Evolutionary conservation across 2,888 invertebrate species (phyloP), one percentile per base, ranked within the genome.

Genomic region (Sabatieria punctata): DNA sequence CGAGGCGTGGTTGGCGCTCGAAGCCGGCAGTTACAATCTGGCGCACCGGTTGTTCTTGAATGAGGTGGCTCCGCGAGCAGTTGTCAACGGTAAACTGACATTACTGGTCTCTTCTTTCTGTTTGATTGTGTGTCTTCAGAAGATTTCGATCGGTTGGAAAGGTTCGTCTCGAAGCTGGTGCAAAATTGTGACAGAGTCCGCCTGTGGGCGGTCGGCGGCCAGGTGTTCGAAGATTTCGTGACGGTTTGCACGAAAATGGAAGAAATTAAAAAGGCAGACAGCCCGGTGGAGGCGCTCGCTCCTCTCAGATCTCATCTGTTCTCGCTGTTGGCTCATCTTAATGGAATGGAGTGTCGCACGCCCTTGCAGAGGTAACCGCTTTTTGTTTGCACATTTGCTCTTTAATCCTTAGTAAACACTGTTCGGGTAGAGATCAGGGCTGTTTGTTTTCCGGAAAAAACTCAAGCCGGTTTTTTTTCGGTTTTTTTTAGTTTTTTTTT

Each of bases 211-310:
- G 70, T 70, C 52, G 80, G 80, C 48, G 84, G 83, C 0, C 75
- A 77, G 55, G 76, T 83, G 27, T 71, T 79, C 36, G 71, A 78
- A 57, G 78, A 79, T 56, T 85, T 80, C 57, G 73, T 82, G 41
- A 13, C 11, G 18, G 18, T 51, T 13, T 6, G n/a, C 45, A 18
- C n/a, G 4, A 6, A 11, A 15, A 30, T 30, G 30, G 8, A 8
- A 15, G 30, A 30, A 30, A 15, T 30, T 8, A 30, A 15, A 30
- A 15, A 8, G 15, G 30, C 8, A 15, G 15, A 30, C 15, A 8
- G 30, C 30, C 8, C 30, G 30, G 8, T 30, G 8, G 30, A 8
- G 15, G 30, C 8, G 8, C 15, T 30, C 8, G 30, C 30, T 30
- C 8, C 8, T 11, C 30, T 30, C 30, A 30, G 15, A 15, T 15